Evolutionary conservation across 2,113 vertebrate genomes (phyloP).

Genomic region (Mustela lutreola): DNA sequence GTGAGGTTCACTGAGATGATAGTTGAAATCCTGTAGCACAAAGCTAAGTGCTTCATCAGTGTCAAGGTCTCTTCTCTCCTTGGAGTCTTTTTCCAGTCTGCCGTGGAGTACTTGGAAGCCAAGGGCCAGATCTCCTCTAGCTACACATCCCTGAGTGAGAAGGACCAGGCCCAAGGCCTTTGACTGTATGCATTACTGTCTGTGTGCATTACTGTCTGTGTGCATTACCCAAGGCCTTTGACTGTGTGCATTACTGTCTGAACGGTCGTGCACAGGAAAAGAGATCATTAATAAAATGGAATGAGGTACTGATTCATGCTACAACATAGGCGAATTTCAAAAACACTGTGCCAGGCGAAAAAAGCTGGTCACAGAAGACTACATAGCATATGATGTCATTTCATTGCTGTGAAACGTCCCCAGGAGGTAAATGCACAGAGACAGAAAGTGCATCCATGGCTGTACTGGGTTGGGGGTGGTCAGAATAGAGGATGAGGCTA

Average conservation of each 20-base stretch:
- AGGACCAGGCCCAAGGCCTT: not conserved
- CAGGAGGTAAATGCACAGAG: too few species aligned
- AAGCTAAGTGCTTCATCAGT: too few species aligned
- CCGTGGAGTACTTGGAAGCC: not conserved
- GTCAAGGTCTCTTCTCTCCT: too few species aligned
- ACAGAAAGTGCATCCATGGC: not conserved
- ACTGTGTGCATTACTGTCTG: not conserved
- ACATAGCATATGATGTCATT: accelerated
- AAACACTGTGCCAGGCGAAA: not conserved
- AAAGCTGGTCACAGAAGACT: not conserved
- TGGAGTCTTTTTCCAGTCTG: not conserved
- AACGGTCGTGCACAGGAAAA: not conserved
- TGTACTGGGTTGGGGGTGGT: too few species aligned
- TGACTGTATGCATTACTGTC: not conserved
- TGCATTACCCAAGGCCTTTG: not conserved
- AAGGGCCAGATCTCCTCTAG: not conserved
- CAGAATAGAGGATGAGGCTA: not conserved
- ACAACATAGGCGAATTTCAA: accelerated
- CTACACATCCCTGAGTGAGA: accelerated
- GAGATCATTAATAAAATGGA: not conserved
- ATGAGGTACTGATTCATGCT: accelerated
- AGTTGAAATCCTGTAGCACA: not conserved
- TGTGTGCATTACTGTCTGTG: not conserved
- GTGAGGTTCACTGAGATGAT: not conserved
- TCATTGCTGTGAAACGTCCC: not conserved